phyloP scores from a whole-genome alignment of 2,888 invertebrate genomes.

The Cryptocheilus praepositus region DNA sequence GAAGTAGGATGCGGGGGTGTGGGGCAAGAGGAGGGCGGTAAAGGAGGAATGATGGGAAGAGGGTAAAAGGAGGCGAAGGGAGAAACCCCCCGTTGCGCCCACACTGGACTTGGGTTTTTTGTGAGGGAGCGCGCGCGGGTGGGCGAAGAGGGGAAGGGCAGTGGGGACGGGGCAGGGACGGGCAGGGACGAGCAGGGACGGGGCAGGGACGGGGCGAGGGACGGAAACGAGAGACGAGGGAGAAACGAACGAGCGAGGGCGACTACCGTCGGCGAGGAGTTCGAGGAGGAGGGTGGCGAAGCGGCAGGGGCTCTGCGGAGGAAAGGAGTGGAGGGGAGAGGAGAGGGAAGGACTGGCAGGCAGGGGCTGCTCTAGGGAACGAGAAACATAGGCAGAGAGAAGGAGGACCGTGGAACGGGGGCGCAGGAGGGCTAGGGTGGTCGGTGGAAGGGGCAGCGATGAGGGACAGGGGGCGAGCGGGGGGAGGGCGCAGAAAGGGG shows the following conservation, averaged over 20 bases:
- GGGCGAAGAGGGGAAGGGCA: slow-evolving; percentile 13
- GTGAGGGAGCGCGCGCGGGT: slow-evolving; percentile 54
- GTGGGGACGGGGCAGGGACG: slow-evolving; percentile 11
- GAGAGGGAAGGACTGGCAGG: slow-evolving; percentile 45
- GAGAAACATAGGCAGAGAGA: slow-evolving; percentile 56
- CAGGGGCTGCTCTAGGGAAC: slow-evolving; percentile 58
- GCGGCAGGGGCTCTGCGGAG: slow-evolving; percentile 22
- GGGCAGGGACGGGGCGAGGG: slow-evolving; percentile 14
- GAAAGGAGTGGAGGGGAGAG: slow-evolving; percentile 17
- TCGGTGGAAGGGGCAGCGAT: slow-evolving; percentile 36
- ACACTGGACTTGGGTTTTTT: slow-evolving; percentile 71
- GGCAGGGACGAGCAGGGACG: slow-evolving; percentile 21
- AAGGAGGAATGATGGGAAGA: slow-evolving; percentile 59
- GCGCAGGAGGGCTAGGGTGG: slow-evolving; percentile 13
- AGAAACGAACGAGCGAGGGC: slow-evolving; percentile 27
- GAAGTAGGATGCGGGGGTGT: slow-evolving; percentile 36
- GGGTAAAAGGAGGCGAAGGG: slow-evolving; percentile 65
- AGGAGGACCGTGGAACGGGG: slow-evolving; percentile 24
- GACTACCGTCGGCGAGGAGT: slow-evolving; percentile 33
- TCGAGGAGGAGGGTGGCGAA: slow-evolving; percentile 15
- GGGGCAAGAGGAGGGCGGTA: slow-evolving; percentile 30
- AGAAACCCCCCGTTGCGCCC: slow-evolving; percentile 69
- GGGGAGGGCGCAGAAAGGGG: too few species aligned
- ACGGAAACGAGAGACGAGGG: slow-evolving; percentile 20
- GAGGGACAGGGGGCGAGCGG: slow-evolving; percentile 44